Conservation (phyloP, 2,113 vertebrate species). For the Egretta garzetta region DNA sequence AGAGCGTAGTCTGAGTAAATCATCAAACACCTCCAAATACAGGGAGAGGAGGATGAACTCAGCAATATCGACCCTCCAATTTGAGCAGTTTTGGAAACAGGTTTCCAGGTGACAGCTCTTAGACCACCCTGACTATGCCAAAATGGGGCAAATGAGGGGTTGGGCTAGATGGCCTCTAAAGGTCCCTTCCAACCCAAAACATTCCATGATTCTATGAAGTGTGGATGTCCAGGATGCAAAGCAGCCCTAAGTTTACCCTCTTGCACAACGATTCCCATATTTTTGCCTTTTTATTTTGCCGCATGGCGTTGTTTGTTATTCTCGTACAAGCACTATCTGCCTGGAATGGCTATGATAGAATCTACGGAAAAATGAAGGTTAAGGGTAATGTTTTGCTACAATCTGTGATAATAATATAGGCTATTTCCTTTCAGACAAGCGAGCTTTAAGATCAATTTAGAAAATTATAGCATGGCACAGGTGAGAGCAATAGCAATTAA, state of each 20-base stretch:
- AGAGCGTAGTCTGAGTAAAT: neutral
- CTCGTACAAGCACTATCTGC: neutral
- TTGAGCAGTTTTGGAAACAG: neutral
- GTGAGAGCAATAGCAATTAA: neutral
- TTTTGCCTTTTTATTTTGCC: neutral
- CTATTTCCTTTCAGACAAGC: neutral
- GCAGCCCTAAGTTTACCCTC: neutral
- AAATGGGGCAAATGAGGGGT: neutral
- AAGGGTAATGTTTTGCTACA: neutral
- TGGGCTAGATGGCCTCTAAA: too few relatives aligned
- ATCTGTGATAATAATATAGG: neutral
- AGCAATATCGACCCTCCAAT: neutral
- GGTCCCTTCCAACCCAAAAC: too few relatives aligned
- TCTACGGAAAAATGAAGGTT: neutral
- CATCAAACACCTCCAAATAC: neutral
- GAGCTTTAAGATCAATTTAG: neutral
- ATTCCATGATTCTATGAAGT: too few relatives aligned
- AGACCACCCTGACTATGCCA: too few relatives aligned
- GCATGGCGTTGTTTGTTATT: accelerated
- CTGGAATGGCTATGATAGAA: neutral
- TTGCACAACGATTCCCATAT: accelerated
- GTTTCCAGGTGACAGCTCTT: neutral
- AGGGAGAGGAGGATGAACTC: neutral
- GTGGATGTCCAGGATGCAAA: neutral
- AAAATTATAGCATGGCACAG: slow-evolving; percentile 28